These are phyloP conservation scores for Oxyura jamaicensis DNA, from an alignment of 2,113 vertebrate species.

Conservation along the genomic window DNA sequence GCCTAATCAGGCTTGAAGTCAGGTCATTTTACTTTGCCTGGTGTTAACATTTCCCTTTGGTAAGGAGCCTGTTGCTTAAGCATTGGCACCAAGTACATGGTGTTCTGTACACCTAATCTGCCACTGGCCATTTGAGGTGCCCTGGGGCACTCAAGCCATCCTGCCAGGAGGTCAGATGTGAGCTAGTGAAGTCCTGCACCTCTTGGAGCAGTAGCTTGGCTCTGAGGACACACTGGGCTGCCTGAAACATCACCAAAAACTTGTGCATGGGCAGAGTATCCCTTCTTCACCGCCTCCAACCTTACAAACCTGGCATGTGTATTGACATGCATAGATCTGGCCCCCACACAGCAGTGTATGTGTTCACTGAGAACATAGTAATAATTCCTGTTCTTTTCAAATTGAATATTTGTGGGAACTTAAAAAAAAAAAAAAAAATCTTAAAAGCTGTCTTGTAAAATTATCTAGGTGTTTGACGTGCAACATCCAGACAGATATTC, in stretches of 20 bases:
- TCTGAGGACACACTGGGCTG: not conserved
- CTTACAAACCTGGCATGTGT: not conserved
- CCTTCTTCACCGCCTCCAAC: not conserved
- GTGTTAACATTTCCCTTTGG: not conserved
- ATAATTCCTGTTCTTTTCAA: not conserved
- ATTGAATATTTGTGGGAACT: not conserved
- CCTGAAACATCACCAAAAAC: not conserved
- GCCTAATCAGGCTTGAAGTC: not conserved
- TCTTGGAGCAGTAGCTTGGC: not conserved
- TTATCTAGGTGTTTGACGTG: not conserved
- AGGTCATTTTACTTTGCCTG: not conserved
- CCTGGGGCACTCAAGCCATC: not conserved
- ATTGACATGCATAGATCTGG: not conserved
- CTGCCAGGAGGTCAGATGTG: not conserved
- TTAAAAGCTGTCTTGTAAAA: not conserved
- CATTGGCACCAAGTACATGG: not conserved
- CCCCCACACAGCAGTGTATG: not conserved
- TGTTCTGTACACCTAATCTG: not conserved
- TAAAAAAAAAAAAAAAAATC: not conserved
- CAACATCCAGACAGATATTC: not conserved
- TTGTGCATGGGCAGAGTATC: accelerated
- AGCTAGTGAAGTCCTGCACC: not conserved
- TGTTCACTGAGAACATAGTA: not conserved
- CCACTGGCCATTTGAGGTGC: not conserved
- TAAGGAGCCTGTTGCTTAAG: not conserved